phyloP scores from a whole-genome alignment of 2,113 vertebrate genomes.

The Plectropomus leopardus region DNA sequence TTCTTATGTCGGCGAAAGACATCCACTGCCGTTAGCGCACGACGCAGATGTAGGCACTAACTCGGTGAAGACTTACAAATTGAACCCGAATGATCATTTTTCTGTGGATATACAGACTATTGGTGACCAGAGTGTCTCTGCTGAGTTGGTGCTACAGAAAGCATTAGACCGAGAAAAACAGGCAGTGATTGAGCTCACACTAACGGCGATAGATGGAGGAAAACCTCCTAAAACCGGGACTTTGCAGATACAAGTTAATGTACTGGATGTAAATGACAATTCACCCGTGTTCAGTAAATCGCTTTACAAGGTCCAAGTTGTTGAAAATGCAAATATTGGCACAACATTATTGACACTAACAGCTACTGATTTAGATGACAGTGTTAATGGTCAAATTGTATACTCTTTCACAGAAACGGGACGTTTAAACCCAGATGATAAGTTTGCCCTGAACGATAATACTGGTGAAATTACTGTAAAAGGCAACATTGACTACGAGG shows the following conservation, averaged over 20 bases:
- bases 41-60: slow-evolving; percentile 80
- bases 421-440: slow-evolving; percentile 68
- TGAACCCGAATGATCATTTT: slow-evolving; percentile 82
- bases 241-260: slow-evolving; percentile 69
- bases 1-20: slow-evolving; percentile 69
- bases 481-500: slow-evolving; percentile 83
- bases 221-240: slow-evolving; percentile 76
- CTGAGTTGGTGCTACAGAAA: slow-evolving; percentile 83
- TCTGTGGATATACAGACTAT: slow-evolving; percentile 77
- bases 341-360: slow-evolving; percentile 57
- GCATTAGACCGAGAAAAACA: slow-evolving; percentile 80
- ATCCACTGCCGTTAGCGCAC: slow-evolving; percentile 70
- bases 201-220: slow-evolving; percentile 80
- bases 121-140: slow-evolving; percentile 79
- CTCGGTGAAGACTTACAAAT: slow-evolving; percentile 79
- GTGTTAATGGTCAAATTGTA: slow-evolving; percentile 70
- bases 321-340: slow-evolving; percentile 74
- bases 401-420: slow-evolving; percentile 78
- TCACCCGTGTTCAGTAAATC: slow-evolving; percentile 65
- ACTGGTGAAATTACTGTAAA: slow-evolving; percentile 86
- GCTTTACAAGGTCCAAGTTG: slow-evolving; percentile 74
- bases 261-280: slow-evolving; percentile 82
- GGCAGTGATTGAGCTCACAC: slow-evolving; percentile 61
- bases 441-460: slow-evolving; percentile 81
- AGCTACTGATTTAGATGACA: slow-evolving; percentile 78